These are phyloP conservation scores for Tringa solitaria DNA, from an alignment of 2,113 vertebrate genomes.

Conservation along the genomic window DNA sequence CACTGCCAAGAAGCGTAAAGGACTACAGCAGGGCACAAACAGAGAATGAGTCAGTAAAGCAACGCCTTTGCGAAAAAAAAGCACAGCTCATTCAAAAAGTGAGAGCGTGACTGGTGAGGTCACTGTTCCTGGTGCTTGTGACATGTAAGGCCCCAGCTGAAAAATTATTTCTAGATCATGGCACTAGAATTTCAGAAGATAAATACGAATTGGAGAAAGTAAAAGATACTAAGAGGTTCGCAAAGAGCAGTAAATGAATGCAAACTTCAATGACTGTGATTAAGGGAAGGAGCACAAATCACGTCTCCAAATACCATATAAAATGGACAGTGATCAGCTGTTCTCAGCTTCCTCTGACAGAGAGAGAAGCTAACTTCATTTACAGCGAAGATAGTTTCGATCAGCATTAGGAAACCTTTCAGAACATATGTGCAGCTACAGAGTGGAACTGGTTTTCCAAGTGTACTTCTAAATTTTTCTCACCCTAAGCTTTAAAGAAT, in stretches of 20 bases:
- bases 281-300: not conserved
- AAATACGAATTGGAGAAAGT: not conserved
- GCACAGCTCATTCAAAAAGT: not conserved
- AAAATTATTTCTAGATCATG: not conserved
- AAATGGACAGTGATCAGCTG: not conserved
- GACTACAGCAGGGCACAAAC: not conserved
- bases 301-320: not conserved
- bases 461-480: not conserved
- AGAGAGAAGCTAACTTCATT: not conserved
- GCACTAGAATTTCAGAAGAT: not conserved
- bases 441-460: not conserved
- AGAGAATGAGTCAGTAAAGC: not conserved
- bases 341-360: not conserved
- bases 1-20: not conserved
- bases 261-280: not conserved
- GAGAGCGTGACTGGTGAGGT: not conserved
- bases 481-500: not conserved
- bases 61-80: not conserved
- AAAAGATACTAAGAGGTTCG: not conserved
- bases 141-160: not conserved
- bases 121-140: not conserved
- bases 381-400: not conserved
- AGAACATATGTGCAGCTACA: not conserved
- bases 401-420: not conserved
- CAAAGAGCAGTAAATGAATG: not conserved